These are phyloP conservation scores for Drosophila subsilvestris DNA, from an alignment of 2,888 invertebrate genomes.

Conservation along the genomic window DNA sequence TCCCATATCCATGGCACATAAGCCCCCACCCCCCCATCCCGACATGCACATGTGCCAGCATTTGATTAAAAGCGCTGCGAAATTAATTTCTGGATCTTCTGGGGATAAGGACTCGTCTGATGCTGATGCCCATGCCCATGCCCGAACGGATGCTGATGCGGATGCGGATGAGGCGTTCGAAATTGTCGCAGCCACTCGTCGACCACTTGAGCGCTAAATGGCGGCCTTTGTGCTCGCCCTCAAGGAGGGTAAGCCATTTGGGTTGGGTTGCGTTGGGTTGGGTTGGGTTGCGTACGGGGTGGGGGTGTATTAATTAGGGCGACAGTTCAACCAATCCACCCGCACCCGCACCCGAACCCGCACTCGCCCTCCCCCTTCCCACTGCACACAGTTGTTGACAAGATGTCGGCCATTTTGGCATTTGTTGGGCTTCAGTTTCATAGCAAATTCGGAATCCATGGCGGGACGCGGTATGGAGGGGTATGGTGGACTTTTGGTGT, in stretches of 20 bases:
- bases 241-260: conserved; percentile 18
- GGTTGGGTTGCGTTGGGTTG: background rate
- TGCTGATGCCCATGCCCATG: background rate
- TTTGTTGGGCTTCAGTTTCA: conserved; percentile 55
- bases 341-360: background rate
- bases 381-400: conserved; percentile 19
- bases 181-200: conserved; percentile 62
- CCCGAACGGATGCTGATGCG: conserved; percentile 13
- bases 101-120: conserved; percentile 1
- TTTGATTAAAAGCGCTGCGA: conserved; percentile 81
- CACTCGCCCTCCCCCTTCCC: background rate
- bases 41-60: conserved; percentile 77
- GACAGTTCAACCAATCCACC: conserved; percentile 40
- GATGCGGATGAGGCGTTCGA: conserved; percentile 46
- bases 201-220: conserved; percentile 71
- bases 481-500: background rate
- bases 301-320: conserved; percentile 74
- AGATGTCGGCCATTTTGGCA: conserved; percentile 69
- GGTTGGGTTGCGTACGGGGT: no score
- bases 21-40: conserved; percentile 8
- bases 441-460: conserved; percentile 25
- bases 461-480: background rate
- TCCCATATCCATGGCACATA: conserved; percentile 61
- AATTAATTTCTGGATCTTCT: conserved; percentile 67
- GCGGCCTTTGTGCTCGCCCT: conserved; percentile 55